Evolutionary conservation across 2,797 vertebrate species (phyloP).

Genomic region (Centroberyx gerrardi): DNA sequence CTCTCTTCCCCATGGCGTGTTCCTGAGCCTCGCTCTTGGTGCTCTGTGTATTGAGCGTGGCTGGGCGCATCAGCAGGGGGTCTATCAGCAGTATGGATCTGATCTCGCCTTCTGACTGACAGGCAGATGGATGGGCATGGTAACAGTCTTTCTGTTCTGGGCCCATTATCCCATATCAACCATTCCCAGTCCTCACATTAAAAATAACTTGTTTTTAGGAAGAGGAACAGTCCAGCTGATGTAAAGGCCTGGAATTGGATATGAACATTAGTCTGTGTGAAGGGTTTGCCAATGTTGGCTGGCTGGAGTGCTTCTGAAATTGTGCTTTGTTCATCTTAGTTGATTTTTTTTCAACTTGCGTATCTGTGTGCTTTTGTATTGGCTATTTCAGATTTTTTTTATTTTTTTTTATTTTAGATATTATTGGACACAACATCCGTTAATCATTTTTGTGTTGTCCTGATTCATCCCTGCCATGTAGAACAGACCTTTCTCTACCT

Average conservation of each 20-base stretch:
- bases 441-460: no score
- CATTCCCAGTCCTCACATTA: background rate
- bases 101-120: constrained; percentile 56
- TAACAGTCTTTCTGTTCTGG: constrained; percentile 53
- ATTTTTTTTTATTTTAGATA: no score
- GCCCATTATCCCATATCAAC: constrained; percentile 26
- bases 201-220: constrained; percentile 1
- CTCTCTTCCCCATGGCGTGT: background rate
- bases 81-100: constrained; percentile 53
- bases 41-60: constrained; percentile 37
- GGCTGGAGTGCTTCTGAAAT: background rate
- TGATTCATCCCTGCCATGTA: no score
- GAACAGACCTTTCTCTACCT: no score
- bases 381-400: no score
- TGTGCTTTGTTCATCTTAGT: background rate
- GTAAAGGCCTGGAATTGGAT: background rate
- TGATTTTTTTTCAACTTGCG: background rate
- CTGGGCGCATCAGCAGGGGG: constrained; percentile 48
- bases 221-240: background rate
- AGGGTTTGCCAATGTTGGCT: background rate
- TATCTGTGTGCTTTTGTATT: no score
- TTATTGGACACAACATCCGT: no score
- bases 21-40: constrained; percentile 31
- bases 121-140: constrained; percentile 41
- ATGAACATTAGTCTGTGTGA: background rate